phyloP scores from a whole-genome alignment of 2,113 vertebrate species.

The Marmota flaviventris region DNA sequence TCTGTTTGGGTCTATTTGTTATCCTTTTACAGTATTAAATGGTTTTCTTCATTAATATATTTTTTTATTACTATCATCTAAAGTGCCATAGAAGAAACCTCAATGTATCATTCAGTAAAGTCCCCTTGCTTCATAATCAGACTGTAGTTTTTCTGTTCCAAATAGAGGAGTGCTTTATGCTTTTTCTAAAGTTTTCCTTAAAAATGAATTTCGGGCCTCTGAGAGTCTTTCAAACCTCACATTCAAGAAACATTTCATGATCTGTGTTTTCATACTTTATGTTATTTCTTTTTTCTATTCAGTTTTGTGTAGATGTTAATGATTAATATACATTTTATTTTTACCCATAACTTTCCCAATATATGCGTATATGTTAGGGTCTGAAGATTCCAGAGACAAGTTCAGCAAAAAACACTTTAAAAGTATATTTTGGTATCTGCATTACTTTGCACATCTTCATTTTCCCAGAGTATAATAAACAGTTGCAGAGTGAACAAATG shows the following conservation, averaged over 20 bases:
- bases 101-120: neutral
- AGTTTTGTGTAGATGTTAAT: conserved; percentile 41
- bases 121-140: neutral
- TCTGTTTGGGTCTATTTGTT: neutral
- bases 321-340: conserved; percentile 63
- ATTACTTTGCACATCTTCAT: conserved; percentile 61
- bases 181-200: neutral
- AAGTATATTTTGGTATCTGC: conserved; percentile 45
- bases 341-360: conserved; percentile 25
- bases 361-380: conserved; percentile 21
- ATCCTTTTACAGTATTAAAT: conserved; percentile 38
- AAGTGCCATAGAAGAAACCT: conserved; percentile 26
- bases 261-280: conserved; percentile 46
- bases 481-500: conserved; percentile 23
- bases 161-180: neutral
- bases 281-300: conserved; percentile 22
- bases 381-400: conserved; percentile 1
- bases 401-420: conserved; percentile 49
- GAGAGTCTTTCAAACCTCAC: neutral
- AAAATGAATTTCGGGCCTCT: neutral
- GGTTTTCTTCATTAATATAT: neutral
- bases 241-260: conserved; percentile 60
- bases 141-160: neutral
- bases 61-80: neutral
- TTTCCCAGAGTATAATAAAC: conserved; percentile 49